phyloP scores from a whole-genome alignment of 2,888 invertebrate genomes.

The Stegophylla sp. region DNA sequence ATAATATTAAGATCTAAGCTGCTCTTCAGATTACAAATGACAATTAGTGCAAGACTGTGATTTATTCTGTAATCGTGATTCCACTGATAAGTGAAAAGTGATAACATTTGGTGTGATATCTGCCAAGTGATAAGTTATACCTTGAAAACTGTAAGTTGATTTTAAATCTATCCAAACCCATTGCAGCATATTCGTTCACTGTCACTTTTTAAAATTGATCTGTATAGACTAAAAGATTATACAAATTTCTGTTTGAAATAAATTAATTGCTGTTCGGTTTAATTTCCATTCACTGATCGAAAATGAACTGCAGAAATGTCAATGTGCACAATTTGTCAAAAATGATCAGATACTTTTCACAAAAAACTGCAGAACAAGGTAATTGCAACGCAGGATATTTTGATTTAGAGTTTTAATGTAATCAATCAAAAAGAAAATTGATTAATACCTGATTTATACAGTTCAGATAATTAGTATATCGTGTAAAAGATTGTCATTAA shows the following conservation, averaged over 20 bases:
- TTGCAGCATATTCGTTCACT: background rate
- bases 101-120: conserved; percentile 28
- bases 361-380: conserved; percentile 43
- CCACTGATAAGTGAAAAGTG: background rate
- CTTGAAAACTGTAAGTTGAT: background rate
- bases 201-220: background rate
- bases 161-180: background rate
- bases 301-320: conserved; percentile 40
- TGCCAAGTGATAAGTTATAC: background rate
- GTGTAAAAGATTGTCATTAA: too few relatives aligned
- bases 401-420: too few relatives aligned
- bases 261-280: too few relatives aligned
- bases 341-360: conserved; percentile 44
- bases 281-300: background rate
- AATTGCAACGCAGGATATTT: background rate
- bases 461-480: background rate
- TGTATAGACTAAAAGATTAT: too few relatives aligned
- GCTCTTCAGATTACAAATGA: too few relatives aligned
- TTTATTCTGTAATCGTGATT: too few relatives aligned
- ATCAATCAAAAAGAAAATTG: too few relatives aligned
- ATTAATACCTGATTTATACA: background rate
- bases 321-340: conserved; percentile 29
- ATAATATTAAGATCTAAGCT: too few relatives aligned
- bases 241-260: background rate
- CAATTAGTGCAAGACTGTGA: too few relatives aligned